Conservation (phyloP, 2,113 vertebrate genomes). For the human (Homo sapiens) region DNA sequence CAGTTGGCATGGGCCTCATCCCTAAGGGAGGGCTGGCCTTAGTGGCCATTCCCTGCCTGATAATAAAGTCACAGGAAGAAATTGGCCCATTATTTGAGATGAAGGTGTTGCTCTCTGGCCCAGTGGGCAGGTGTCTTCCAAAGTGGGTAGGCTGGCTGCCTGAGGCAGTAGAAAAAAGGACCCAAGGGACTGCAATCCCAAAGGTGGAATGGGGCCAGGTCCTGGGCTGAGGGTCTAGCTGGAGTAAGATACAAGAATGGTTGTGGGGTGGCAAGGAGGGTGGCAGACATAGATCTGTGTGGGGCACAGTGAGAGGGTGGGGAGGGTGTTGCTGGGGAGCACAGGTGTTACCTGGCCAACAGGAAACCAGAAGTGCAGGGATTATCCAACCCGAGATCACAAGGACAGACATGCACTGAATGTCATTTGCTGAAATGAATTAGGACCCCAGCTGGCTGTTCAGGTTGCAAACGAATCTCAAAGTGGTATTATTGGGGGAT, state of each 20-base stretch:
- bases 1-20: background rate
- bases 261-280: too few relatives aligned
- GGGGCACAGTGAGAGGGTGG: background rate
- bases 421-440: conserved; percentile 63
- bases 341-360: conserved; percentile 50
- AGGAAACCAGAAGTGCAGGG: conserved; percentile 39
- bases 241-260: too few relatives aligned
- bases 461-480: conserved; percentile 56
- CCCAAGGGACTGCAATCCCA: background rate
- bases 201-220: background rate
- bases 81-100: background rate
- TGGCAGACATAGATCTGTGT: background rate
- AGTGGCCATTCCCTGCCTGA: background rate
- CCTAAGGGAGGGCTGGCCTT: background rate
- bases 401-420: background rate
- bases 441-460: conserved; percentile 39
- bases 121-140: background rate
- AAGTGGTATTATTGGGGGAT: conserved; percentile 58
- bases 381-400: conserved; percentile 53
- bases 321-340: background rate
- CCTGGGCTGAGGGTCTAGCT: background rate
- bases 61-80: background rate
- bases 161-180: background rate
- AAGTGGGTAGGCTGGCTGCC: too few relatives aligned
- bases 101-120: background rate